Evolutionary conservation across 2,888 invertebrate genomes (phyloP), one percentile per base, ranked within the genome.

Genomic region (Plagodis dolabraria): DNA sequence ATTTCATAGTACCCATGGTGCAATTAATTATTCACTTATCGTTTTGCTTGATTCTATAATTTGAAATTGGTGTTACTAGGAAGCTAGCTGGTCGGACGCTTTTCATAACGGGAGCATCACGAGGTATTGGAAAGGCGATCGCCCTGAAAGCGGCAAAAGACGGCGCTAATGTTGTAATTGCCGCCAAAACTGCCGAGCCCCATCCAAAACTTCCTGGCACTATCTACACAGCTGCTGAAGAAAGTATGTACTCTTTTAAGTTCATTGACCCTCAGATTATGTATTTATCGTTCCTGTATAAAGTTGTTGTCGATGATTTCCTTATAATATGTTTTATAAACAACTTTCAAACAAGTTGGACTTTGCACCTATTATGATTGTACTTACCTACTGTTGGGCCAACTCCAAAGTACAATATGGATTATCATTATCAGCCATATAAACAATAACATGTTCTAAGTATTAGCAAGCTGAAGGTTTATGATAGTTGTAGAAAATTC

Each of bases 91-190:
- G 99, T 2, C 95, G 96, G 69, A 99, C 99, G 2, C 89, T 98
- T 56, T 98, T 99, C 78, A 97, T 99, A 68, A 98, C 99, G 35
- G 99, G 99, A 47, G 99, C 98, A 11, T 98, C 98, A 54, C 94
- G 99, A 72, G 99, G 99, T 35, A 99, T 99, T 77, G 99, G 99
- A 0, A 97, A 98, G 88, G 96, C 96, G 11, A 99, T 99, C 71
- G 99, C 98, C 5, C 82, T 99, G 58, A 99, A 98, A 90, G 96
- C 96, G 2, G 98, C 99, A 0, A 95, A 94, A 84, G 98, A 98
- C 94, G 98, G 98, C 35, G 98, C 98, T 0, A 98, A 98, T 86
- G 94, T 98, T 72, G 96, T 98, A 10, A 94, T 98, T 66, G 98
- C 98, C 53, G 98, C 98, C 6, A 98, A 98, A 93, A 98, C 98